A percentile compares a stretch with the other conserved stretches of the same genome.
phyloP scores from a whole-genome alignment of 1,140 invertebrate genomes.

The Magallana gigas region DNA sequence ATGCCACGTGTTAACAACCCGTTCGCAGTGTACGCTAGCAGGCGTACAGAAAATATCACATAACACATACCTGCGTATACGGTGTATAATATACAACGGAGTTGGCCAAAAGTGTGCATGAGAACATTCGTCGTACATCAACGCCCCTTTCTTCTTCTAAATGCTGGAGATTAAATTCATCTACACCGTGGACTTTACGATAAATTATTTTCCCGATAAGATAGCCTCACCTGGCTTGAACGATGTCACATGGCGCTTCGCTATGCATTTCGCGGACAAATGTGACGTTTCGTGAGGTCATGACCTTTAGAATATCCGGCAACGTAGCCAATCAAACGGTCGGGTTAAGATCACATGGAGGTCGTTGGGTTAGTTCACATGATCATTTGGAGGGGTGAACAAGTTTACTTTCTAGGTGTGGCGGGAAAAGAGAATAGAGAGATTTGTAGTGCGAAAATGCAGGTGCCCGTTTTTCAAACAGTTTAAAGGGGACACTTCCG shows the following conservation, averaged over 20 bases:
- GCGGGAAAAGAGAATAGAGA: background rate
- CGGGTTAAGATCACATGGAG: constrained; percentile 14
- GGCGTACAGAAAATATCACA: background rate
- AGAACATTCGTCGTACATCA: background rate
- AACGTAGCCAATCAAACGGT: constrained; percentile 11
- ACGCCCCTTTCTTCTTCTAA: constrained; percentile 6
- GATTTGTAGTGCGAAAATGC: too few species aligned
- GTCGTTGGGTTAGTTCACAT: constrained; percentile 29
- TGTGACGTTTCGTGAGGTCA: constrained; percentile 1
- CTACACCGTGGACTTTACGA: background rate
- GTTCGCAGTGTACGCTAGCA: background rate
- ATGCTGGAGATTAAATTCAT: background rate
- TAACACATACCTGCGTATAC: background rate
- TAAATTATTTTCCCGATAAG: background rate
- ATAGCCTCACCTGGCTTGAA: background rate
- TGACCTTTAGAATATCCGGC: constrained; percentile 28
- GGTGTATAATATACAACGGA: background rate
- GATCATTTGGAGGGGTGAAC: constrained; percentile 16
- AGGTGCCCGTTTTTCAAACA: too few species aligned
- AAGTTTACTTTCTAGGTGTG: constrained; percentile 19
- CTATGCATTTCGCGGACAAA: constrained; percentile 27
- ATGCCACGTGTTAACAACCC: background rate
- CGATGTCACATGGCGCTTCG: constrained; percentile 26
- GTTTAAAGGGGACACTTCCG: too few species aligned
- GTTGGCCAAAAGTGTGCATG: background rate